Percentiles rank a stretch among this genome's conserved stretches.
Conservation (phyloP, 2,113 vertebrate species). For the Apodemus speciosus region DNA sequence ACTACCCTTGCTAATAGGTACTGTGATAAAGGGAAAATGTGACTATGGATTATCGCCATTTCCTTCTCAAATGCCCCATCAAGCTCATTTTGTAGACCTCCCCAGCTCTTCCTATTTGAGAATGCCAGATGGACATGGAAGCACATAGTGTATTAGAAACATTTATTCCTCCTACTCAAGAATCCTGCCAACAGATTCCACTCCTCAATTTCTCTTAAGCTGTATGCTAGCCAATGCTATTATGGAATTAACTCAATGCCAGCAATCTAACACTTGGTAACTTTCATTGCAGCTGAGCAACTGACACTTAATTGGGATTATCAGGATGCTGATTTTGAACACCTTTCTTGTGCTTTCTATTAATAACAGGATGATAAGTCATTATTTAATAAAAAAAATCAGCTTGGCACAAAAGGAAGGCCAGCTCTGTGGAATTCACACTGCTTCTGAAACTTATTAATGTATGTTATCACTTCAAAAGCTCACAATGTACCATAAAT, state of each 20-base stretch:
- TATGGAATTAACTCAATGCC: not conserved
- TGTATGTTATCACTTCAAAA: not conserved
- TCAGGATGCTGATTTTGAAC: not conserved
- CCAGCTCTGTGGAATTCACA: not conserved
- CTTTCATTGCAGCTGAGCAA: constrained; percentile 3
- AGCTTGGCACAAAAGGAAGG: not conserved
- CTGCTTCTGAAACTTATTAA: not conserved
- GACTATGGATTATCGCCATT: not conserved
- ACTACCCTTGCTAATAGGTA: not conserved
- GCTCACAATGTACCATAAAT: not conserved
- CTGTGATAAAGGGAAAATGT: not conserved
- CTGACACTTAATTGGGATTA: not conserved
- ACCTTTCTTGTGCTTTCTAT: not conserved
- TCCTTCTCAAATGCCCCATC: constrained; percentile 9
- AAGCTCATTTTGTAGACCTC: constrained; percentile 46
- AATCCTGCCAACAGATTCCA: constrained; percentile 47
- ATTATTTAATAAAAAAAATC: not conserved
- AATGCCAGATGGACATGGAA: constrained; percentile 71
- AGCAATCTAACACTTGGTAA: not conserved
- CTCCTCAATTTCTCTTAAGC: constrained; percentile 31
- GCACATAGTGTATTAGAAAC: constrained; percentile 62
- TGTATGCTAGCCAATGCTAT: not conserved
- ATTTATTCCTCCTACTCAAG: constrained; percentile 69
- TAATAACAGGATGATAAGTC: not conserved
- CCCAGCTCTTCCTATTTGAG: constrained; percentile 46